Conservation (phyloP, 2,888 invertebrate genomes). For the Beris morrisii region DNA sequence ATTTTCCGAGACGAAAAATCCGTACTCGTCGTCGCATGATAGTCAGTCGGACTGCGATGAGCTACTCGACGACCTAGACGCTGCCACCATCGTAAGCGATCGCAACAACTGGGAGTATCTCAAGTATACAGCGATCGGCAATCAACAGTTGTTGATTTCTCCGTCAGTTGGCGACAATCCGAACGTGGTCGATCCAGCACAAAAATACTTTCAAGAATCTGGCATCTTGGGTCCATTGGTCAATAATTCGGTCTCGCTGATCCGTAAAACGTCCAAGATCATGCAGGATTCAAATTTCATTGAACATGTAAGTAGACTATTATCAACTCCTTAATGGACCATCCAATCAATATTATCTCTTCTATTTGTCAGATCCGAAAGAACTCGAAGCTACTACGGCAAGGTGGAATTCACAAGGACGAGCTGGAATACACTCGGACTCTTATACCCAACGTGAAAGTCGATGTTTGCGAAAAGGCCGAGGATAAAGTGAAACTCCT, state of each 20-base stretch:
- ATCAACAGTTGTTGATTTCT: conserved; percentile 7
- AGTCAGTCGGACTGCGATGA: neutral
- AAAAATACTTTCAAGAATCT: conserved; percentile 48
- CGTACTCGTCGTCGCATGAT: conserved; percentile 6
- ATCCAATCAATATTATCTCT: neutral
- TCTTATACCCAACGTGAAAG: conserved; percentile 22
- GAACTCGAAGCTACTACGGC: conserved; percentile 35
- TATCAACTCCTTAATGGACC: neutral
- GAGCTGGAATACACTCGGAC: conserved; percentile 29
- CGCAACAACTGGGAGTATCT: conserved; percentile 11
- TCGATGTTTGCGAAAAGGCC: conserved; percentile 30
- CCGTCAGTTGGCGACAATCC: conserved; percentile 1
- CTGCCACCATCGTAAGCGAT: conserved; percentile 7
- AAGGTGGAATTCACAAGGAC: conserved; percentile 22
- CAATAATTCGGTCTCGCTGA: conserved; percentile 41
- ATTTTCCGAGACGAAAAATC: neutral
- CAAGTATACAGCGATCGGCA: neutral
- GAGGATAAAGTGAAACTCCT: conserved; percentile 56
- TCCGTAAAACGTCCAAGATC: conserved; percentile 48
- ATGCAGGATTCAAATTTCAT: conserved; percentile 46
- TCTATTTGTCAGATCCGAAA: conserved; percentile 33
- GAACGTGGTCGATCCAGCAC: conserved; percentile 44
- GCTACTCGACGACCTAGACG: neutral
- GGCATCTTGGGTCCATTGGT: conserved; percentile 48
- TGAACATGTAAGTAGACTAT: conserved; percentile 44